Conservation (phyloP, 1,140 invertebrate species). For the Eubasilissa regina region DNA sequence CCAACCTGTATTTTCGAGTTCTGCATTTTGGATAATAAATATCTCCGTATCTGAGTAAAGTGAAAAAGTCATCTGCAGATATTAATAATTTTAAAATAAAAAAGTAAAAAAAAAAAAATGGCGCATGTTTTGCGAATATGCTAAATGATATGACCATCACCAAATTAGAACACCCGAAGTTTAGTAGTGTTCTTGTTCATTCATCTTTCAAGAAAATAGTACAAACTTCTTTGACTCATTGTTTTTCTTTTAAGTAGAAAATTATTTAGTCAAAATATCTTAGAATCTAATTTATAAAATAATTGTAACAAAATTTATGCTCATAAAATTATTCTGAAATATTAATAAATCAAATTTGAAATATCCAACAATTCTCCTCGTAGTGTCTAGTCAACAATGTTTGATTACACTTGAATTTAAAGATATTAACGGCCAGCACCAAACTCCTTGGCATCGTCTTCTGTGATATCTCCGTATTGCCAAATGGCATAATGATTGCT, state of each 20-base stretch:
- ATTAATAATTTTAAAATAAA: background rate
- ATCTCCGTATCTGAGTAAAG: constrained; percentile 7
- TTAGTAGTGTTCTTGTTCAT: constrained; percentile 31
- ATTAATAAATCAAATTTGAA: constrained; percentile 40
- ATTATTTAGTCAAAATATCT: constrained; percentile 17
- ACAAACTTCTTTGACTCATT: constrained; percentile 5
- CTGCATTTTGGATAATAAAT: background rate
- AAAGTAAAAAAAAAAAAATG: background rate
- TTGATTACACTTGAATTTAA: background rate
- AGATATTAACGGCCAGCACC: constrained; percentile 44
- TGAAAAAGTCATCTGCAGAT: constrained; percentile 2
- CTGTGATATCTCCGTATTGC: constrained; percentile 96
- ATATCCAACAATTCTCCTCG: constrained; percentile 14
- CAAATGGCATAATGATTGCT: constrained; percentile 90
- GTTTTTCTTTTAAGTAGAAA: constrained; percentile 2
- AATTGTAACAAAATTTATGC: constrained; percentile 33
- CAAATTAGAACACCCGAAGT: constrained; percentile 9
- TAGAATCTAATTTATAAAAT: constrained; percentile 40
- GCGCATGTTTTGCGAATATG: background rate
- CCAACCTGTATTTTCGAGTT: too few relatives aligned
- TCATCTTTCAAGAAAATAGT: constrained; percentile 36
- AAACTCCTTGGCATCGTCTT: constrained; percentile 83
- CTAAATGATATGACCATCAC: constrained; percentile 29
- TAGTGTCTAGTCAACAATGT: background rate
- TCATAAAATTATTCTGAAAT: constrained; percentile 40